These are phyloP conservation scores for Cirrhinus molitorella DNA, from an alignment of 2,797 vertebrate species.

Conservation along the genomic window DNA sequence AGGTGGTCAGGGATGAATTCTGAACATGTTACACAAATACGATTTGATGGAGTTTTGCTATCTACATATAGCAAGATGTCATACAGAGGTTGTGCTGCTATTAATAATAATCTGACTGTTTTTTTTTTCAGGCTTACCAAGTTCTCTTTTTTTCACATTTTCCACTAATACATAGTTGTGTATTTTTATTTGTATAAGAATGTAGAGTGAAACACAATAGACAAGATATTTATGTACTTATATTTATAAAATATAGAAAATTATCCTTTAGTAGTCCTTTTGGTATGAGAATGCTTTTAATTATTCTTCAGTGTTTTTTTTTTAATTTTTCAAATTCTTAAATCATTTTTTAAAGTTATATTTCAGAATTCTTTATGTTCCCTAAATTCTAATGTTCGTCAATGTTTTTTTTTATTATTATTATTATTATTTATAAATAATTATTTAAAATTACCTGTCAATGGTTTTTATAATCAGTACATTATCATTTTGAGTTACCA, in stretches of 20 bases:
- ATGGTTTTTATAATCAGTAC: neutral
- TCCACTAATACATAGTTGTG: neutral
- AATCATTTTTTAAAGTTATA: too few relatives aligned
- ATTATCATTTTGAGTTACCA: too few relatives aligned
- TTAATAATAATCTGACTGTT: neutral
- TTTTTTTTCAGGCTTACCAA: neutral
- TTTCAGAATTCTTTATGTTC: too few relatives aligned
- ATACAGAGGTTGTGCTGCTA: neutral
- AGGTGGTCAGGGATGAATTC: constrained; percentile 5
- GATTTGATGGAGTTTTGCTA: neutral
- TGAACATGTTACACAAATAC: neutral
- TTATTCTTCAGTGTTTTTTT: too few relatives aligned
- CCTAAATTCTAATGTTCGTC: too few relatives aligned
- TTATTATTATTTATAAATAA: too few relatives aligned
- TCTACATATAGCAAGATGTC: neutral
- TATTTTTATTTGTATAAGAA: neutral
- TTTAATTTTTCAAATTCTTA: too few relatives aligned
- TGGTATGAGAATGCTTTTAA: neutral
- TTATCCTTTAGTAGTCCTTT: neutral
- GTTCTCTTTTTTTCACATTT: neutral
- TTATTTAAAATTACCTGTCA: neutral
- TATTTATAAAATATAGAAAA: neutral
- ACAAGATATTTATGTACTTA: neutral
- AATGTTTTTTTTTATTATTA: too few relatives aligned
- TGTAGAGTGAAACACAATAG: neutral